Evolutionary conservation across 2,888 invertebrate species (phyloP).

Genomic region (Ommatoiulus sabulosus): DNA sequence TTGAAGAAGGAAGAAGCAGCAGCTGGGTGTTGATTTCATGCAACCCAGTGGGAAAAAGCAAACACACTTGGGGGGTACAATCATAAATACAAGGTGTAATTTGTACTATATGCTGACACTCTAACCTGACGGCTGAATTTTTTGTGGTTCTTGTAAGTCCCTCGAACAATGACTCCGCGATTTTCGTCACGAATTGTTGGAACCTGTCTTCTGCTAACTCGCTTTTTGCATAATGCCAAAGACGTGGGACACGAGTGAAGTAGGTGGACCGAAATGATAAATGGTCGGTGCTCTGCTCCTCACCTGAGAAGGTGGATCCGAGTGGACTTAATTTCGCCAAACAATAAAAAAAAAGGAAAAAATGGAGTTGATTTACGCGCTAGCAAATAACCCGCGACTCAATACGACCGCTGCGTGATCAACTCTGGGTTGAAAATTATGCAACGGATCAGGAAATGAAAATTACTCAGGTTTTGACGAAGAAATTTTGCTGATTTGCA

Average conservation of each 20-base stretch:
- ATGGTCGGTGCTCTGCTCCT: neutral
- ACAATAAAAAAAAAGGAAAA: neutral
- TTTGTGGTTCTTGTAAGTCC: neutral
- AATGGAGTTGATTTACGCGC: neutral
- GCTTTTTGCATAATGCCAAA: neutral
- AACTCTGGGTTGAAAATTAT: too few species aligned
- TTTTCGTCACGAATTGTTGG: conserved; percentile 20
- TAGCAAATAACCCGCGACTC: neutral
- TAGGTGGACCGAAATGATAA: conserved; percentile 25
- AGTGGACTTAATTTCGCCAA: neutral
- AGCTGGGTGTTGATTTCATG: conserved; percentile 51
- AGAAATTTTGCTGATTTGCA: too few species aligned
- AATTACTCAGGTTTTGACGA: too few species aligned
- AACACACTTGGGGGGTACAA: conserved; percentile 47
- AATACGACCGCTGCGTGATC: too few species aligned
- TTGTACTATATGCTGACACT: conserved; percentile 48
- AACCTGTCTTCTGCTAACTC: neutral
- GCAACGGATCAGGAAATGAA: too few species aligned
- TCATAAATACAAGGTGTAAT: conserved; percentile 50
- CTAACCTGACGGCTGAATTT: neutral
- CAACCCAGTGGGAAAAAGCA: conserved; percentile 49
- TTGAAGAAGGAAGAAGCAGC: neutral
- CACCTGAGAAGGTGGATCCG: neutral
- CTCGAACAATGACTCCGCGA: conserved; percentile 42
- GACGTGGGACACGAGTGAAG: neutral